phyloP scores from a whole-genome alignment of 2,888 invertebrate genomes.

The Ochropacha duplaris region DNA sequence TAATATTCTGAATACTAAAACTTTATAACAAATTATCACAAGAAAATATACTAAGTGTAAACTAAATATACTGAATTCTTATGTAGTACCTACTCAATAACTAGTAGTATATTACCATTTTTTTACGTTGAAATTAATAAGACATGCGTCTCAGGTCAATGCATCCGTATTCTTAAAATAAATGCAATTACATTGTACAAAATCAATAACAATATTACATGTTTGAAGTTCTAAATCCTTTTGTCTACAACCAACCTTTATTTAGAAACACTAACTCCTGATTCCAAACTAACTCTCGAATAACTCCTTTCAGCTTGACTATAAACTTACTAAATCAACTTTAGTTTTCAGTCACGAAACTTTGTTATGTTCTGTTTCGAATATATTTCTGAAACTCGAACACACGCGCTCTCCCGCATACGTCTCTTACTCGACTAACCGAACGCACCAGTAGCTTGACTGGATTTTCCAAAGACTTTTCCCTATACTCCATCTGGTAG shows the following conservation, averaged over 20 bases:
- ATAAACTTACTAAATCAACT: slow-evolving; percentile 39
- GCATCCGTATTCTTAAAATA: too few species aligned
- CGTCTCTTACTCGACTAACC: slow-evolving; percentile 44
- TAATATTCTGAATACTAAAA: too few species aligned
- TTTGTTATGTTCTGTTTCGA: slow-evolving; percentile 48
- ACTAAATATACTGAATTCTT: too few species aligned
- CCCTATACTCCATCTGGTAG: slow-evolving; percentile 10
- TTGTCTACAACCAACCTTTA: slow-evolving; percentile 34
- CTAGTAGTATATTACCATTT: too few species aligned
- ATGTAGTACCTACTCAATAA: too few species aligned
- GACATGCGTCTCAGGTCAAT: too few species aligned
- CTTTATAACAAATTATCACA: too few species aligned
- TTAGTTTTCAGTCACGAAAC: slow-evolving; percentile 53
- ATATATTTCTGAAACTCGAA: slow-evolving; percentile 27
- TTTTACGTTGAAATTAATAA: too few species aligned
- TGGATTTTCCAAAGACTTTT: slow-evolving; percentile 29
- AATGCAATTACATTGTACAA: too few species aligned
- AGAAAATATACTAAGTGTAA: too few species aligned
- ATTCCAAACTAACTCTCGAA: slow-evolving; percentile 30
- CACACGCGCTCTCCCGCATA: slow-evolving; percentile 35
- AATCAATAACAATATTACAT: too few species aligned
- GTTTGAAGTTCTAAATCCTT: neutral
- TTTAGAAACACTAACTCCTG: slow-evolving; percentile 33
- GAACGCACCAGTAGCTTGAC: slow-evolving; percentile 11
- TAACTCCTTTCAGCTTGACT: slow-evolving; percentile 19